Conservation (phyloP, 2,888 invertebrate species). For the Epinotia bilunana region DNA sequence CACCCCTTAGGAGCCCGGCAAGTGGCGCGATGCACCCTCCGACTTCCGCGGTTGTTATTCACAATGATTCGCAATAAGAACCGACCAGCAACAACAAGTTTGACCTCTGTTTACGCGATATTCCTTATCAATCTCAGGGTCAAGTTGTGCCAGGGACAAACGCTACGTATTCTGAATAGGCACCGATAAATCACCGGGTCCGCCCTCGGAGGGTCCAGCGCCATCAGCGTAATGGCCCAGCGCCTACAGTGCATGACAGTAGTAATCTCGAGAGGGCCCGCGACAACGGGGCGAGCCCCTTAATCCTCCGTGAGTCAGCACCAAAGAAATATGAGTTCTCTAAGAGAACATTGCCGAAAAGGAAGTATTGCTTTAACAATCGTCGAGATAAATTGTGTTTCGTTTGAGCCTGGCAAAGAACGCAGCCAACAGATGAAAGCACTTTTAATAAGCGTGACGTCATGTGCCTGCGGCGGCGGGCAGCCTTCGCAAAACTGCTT, state of each 20-base stretch:
- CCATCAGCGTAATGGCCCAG: slow-evolving; percentile 2
- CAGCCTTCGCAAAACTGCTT: neutral
- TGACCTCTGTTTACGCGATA: neutral
- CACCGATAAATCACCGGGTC: slow-evolving; percentile 12
- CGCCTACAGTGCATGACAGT: slow-evolving; percentile 1
- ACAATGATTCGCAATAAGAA: neutral
- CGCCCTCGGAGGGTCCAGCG: slow-evolving; percentile 6
- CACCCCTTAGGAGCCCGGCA: slow-evolving; percentile 29
- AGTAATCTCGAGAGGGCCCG: slow-evolving; percentile 14
- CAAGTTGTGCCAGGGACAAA: neutral
- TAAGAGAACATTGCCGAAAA: neutral
- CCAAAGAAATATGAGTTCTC: slow-evolving; percentile 2
- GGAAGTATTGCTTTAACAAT: slow-evolving; percentile 6
- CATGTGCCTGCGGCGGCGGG: neutral
- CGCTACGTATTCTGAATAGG: neutral
- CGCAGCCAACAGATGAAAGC: slow-evolving; percentile 14
- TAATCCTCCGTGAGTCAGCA: slow-evolving; percentile 13
- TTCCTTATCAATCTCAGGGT: neutral
- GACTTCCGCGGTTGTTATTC: neutral
- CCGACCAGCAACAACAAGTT: neutral
- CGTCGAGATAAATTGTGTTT: slow-evolving; percentile 31
- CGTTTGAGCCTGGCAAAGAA: slow-evolving; percentile 4
- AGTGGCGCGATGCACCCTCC: slow-evolving; percentile 16
- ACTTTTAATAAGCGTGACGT: slow-evolving; percentile 34
- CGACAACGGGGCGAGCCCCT: neutral